Evolutionary conservation across 2,888 invertebrate species (phyloP).

Genomic region (Gymnocheta viridis): DNA sequence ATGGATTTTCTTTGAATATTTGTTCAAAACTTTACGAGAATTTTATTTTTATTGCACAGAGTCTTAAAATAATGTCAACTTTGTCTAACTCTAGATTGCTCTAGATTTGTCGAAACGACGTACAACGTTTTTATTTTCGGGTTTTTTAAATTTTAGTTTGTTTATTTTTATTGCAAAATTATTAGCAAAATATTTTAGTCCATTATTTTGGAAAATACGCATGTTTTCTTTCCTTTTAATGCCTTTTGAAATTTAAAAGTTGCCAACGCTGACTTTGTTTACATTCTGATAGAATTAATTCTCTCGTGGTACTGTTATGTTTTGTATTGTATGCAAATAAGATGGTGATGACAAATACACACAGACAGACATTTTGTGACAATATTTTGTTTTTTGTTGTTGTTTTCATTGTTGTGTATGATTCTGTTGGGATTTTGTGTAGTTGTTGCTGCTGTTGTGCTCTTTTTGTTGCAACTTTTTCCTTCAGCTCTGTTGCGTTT

Average conservation of each 20-base stretch:
- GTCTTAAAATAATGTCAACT: neutral
- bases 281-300: conserved; percentile 12
- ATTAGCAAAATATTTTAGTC: too few species aligned
- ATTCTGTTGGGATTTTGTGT: conserved; percentile 14
- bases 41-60: conserved; percentile 2
- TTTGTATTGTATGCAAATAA: conserved; percentile 13
- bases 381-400: neutral
- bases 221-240: too few species aligned
- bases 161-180: neutral
- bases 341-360: conserved; percentile 29
- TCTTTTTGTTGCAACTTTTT: conserved; percentile 40
- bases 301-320: conserved; percentile 1
- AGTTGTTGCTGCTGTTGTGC: conserved; percentile 8
- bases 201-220: too few species aligned
- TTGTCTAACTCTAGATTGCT: too few species aligned
- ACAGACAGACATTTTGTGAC: conserved; percentile 20
- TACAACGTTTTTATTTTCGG: too few species aligned
- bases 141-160: neutral
- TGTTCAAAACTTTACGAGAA: conserved; percentile 5
- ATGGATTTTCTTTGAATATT: conserved; percentile 48
- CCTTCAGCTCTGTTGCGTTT: conserved; percentile 22
- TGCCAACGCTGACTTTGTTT: too few species aligned
- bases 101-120: too few species aligned
- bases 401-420: conserved; percentile 35
- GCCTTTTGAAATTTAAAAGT: too few species aligned